These are phyloP conservation scores for Theodoxus fluviatilis DNA, from an alignment of 2,888 invertebrate genomes.

Conservation along the genomic window DNA sequence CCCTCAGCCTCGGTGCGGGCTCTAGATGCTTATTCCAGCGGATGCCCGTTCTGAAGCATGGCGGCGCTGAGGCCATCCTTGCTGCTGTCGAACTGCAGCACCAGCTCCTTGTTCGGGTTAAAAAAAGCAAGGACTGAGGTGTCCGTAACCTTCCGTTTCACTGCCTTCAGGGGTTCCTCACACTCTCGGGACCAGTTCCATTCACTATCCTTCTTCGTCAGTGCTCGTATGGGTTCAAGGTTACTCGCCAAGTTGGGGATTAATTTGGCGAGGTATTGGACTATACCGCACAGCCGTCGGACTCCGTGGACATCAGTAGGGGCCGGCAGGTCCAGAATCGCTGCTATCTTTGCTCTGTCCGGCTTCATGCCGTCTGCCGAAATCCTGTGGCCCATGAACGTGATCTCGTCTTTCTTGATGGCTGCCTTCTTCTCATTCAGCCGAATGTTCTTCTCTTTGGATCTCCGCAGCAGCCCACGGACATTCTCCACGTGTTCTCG, in stretches of 20 bases:
- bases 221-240: constrained; percentile 27
- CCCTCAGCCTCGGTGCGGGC: constrained; percentile 24
- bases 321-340: constrained; percentile 30
- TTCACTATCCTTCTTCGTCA: constrained; percentile 26
- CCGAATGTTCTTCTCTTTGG: constrained; percentile 23
- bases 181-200: constrained; percentile 29
- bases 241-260: constrained; percentile 22
- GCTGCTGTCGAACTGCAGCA: constrained; percentile 28
- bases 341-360: constrained; percentile 34
- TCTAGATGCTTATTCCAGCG: constrained; percentile 28
- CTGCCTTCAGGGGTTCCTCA: constrained; percentile 29
- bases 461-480: constrained; percentile 21
- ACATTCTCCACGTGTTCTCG: constrained; percentile 29
- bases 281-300: constrained; percentile 36
- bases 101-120: constrained; percentile 25
- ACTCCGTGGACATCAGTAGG: constrained; percentile 35
- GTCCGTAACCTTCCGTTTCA: constrained; percentile 31
- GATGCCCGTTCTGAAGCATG: constrained; percentile 27
- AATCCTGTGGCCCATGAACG: constrained; percentile 34
- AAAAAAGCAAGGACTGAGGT: constrained; percentile 34
- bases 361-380: constrained; percentile 33
- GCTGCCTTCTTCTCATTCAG: constrained; percentile 25
- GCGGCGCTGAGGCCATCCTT: constrained; percentile 27
- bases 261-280: constrained; percentile 35
- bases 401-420: constrained; percentile 21